These are phyloP conservation scores for Tarsius wallacei DNA, from an alignment of 2,797 vertebrate genomes.

Conservation along the genomic window DNA sequence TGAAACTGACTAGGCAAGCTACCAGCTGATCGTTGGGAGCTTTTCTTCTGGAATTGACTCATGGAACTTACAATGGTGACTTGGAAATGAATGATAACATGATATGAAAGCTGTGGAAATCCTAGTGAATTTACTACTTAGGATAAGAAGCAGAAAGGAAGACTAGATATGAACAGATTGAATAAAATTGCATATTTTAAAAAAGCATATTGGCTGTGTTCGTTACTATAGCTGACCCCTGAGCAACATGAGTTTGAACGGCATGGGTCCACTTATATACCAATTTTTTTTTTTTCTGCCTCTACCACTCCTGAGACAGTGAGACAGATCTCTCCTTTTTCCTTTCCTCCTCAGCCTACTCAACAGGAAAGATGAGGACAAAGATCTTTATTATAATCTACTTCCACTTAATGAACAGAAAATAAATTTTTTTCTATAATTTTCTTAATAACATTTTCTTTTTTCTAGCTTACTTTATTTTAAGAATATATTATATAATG, in stretches of 20 bases:
- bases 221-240: background rate
- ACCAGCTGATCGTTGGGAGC: background rate
- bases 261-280: background rate
- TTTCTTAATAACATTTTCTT: background rate
- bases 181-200: slow-evolving; percentile 40
- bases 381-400: background rate
- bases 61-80: background rate
- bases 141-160: background rate
- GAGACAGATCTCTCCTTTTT: background rate
- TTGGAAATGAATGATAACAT: background rate
- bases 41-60: background rate
- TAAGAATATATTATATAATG: background rate
- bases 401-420: background rate
- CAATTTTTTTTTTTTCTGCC: background rate
- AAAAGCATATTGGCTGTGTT: background rate
- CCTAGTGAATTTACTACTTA: background rate
- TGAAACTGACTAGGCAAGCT: background rate
- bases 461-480: background rate
- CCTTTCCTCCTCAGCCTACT: background rate
- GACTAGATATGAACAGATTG: background rate
- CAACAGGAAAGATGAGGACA: background rate
- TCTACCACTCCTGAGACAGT: background rate
- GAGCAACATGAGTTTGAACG: background rate
- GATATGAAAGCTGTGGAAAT: background rate
- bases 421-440: background rate